Evolutionary conservation across 2,113 vertebrate species (phyloP), one percentile per base, ranked within the genome.

Genomic region (Heterocephalus glaber): DNA sequence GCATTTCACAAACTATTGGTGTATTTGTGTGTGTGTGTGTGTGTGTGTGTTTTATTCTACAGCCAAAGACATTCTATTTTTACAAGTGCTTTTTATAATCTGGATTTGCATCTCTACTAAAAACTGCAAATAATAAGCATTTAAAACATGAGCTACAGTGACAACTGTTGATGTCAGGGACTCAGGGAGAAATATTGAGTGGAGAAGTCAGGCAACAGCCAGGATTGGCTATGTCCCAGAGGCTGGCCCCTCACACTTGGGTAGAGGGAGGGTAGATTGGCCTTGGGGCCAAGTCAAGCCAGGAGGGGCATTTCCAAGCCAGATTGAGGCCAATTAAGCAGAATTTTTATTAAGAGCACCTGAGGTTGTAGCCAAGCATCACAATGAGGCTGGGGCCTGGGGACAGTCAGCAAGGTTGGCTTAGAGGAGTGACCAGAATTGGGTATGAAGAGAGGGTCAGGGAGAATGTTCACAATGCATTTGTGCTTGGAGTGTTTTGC

Each of bases 81-180:
- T 97, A 86, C 89, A 92, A 89, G 74, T 76, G 83, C 95, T 95
- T 97, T 97, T 97, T 94, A 88, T 97, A 90, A 95, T 97, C 92
- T 85, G 66, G 38, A 96, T 97, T 97, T 97, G 84, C 93, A 97
- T 97, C 93, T 97, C 93, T 95, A 96, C 96, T 92, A 97, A 95
- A 85, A 95, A 90, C 81, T 33, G 74, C 80, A 92, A 92, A 96
- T 96, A 94, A 90, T 54, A 89, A 94, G 52, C 89, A 44, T 86
- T 97, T 76, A 79, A 86, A 89, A 79, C 12, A 28, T 35, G 90
- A 96, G 90, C 76, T 85, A 60, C 26, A 30, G 22, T 65, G 92
- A 92, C 90, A 87, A 88, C 33, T 44, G 7, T 93, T 77, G 97
- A 88, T 70, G 72, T 72, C 20, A 24, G 92, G 30, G 20, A 44